Evolutionary conservation across 2,797 vertebrate genomes (phyloP).

Genomic region (Falco concolor): DNA sequence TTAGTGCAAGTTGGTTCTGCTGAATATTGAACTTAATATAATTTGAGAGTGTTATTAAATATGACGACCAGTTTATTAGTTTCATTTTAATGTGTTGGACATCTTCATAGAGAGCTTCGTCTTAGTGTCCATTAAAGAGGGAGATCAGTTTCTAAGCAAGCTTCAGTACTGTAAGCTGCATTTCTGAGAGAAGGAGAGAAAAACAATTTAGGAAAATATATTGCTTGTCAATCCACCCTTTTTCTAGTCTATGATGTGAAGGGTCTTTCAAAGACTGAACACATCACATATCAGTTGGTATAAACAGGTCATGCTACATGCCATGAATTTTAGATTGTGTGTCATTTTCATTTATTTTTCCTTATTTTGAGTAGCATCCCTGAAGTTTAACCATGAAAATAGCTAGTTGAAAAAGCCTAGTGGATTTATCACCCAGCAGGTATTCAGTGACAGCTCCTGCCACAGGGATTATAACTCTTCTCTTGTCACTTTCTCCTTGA

Average conservation of each 20-base stretch:
- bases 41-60: conserved; percentile 18
- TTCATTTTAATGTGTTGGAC: neutral
- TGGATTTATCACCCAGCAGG: conserved; percentile 52
- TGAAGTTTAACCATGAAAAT: neutral
- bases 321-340: conserved; percentile 6
- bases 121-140: neutral
- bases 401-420: neutral
- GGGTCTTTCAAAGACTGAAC: neutral
- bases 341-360: conserved; percentile 36
- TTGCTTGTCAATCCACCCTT: neutral
- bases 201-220: conserved; percentile 25
- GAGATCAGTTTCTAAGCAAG: neutral
- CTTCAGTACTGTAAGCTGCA: neutral
- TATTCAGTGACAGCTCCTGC: conserved; percentile 26
- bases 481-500: conserved; percentile 45
- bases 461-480: conserved; percentile 20
- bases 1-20: neutral
- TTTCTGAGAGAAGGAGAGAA: conserved; percentile 1
- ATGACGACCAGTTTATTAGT: neutral
- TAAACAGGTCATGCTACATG: neutral
- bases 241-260: neutral
- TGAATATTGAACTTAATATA: neutral
- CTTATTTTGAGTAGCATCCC: conserved; percentile 7
- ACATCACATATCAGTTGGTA: neutral
- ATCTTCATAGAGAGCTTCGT: neutral